Base-by-base conservation (phyloP, 2,888 invertebrate genomes). In the Sarcophaga rosellei region DNA sequence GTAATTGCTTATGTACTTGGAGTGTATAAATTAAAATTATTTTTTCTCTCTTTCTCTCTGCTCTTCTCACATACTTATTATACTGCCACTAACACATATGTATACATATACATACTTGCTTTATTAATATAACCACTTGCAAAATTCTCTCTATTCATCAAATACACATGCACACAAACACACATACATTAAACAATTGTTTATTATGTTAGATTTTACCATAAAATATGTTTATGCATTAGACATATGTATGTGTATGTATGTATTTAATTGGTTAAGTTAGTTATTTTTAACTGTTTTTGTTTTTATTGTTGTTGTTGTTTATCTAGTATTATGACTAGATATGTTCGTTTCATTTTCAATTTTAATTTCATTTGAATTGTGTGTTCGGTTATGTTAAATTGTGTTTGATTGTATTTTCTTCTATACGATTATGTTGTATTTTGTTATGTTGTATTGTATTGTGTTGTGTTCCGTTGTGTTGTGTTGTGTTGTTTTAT, bases 11-110 rank as follows among this genome's bases (percentile, higher is more conserved):
- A 68, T 73, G 44, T 68, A 65, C 53, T 53, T 15, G 10, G 21
- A 69, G 62, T 73, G 23, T 68, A 80, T 80, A 84, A 80, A 80
- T 76, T 80, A 80, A 80, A 73, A 25, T 25, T 17, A 25, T 4
- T 74, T 17, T 74, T 4, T 47, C 20, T 10, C n/a, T 10, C 3
- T 12, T 74, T 47, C 23, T 5, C 0, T 47, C 15, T 47, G 10
- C 47, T 47, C 3, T 47, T 47, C 53, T 53, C 4, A 12, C 53
- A 53, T 17, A 53, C 35, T 35, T 35, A 17, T 4, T 53, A 53
- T 53, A 53, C 53, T 3, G 1, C 0, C 17, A 53, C 53, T 53
- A 17, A 53, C 53, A 17, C 53, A 53, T 1, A 15, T 15, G 15
- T 3, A 53, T 17, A 53, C 5, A 53, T 53, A 53, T 4, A 1